Percentiles rank a stretch among this genome's conserved stretches.
phyloP scores from a whole-genome alignment of 2,113 vertebrate genomes.

The Chaetura pelagica region DNA sequence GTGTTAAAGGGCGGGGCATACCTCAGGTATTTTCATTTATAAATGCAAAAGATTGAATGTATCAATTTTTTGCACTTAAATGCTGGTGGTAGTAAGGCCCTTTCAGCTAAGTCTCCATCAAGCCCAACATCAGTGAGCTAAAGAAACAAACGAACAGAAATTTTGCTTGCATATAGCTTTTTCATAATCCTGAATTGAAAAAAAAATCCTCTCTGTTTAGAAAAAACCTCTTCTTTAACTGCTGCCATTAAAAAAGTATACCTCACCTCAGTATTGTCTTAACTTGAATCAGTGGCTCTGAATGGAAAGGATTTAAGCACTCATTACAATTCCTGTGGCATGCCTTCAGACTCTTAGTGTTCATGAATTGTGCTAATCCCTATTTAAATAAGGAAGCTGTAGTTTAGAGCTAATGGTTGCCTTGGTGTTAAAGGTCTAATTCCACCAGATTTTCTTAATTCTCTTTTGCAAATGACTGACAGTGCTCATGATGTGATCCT shows the following conservation, averaged over 20 bases:
- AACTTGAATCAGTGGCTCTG: constrained; percentile 13
- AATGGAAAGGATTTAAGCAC: constrained; percentile 48
- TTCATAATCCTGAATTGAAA: constrained; percentile 39
- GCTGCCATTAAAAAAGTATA: constrained; percentile 47
- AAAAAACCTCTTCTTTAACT: constrained; percentile 26
- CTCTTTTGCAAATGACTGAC: constrained; percentile 35
- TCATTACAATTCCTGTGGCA: constrained; percentile 36
- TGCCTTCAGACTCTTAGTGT: constrained; percentile 23
- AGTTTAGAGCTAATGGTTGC: constrained; percentile 29
- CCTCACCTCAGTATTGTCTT: background rate
- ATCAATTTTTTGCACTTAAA: constrained; percentile 27
- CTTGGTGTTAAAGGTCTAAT: constrained; percentile 43
- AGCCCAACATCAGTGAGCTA: constrained; percentile 59
- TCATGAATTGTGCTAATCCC: constrained; percentile 48
- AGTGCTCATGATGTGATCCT: constrained; percentile 53
- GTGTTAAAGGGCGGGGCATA: constrained; percentile 45
- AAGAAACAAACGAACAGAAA: constrained; percentile 54
- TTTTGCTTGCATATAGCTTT: constrained; percentile 41
- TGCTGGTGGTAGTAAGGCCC: constrained; percentile 71
- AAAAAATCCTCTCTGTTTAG: constrained; percentile 11
- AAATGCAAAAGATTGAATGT: constrained; percentile 20
- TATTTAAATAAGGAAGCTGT: constrained; percentile 34
- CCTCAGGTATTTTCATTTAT: constrained; percentile 57
- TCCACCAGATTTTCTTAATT: constrained; percentile 32
- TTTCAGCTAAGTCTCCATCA: constrained; percentile 49